A percentile compares a stretch with the other conserved stretches of the same genome.
These are phyloP conservation scores for Sicus ferrugineus DNA, from an alignment of 2,888 invertebrate species.

Conservation along the genomic window DNA sequence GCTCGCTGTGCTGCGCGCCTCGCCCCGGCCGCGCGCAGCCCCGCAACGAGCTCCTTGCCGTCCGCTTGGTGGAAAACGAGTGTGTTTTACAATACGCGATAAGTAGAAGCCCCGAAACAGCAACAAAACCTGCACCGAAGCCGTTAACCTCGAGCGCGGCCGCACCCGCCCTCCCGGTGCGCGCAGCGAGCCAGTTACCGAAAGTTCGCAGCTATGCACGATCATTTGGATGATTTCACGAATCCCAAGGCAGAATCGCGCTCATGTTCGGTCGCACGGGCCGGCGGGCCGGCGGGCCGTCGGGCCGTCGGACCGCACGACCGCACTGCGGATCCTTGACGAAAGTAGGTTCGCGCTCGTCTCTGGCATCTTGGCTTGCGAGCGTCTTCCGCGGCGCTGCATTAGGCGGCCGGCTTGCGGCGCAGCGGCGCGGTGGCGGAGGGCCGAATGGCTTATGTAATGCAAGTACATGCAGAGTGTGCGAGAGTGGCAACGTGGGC, in stretches of 20 bases:
- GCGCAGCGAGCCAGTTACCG: constrained; percentile 53
- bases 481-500: too few relatives aligned
- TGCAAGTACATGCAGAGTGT: not conserved
- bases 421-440: not conserved
- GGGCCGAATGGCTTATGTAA: constrained; percentile 21
- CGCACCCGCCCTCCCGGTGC: constrained; percentile 20
- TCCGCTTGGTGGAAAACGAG: constrained; percentile 27
- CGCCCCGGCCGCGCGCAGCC: not conserved
- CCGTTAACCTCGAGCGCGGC: constrained; percentile 60
- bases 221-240: constrained; percentile 35
- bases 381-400: constrained; percentile 11
- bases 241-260: constrained; percentile 13
- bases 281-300: not conserved
- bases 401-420: constrained; percentile 22
- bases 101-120: constrained; percentile 48
- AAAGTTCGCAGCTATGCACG: constrained; percentile 50
- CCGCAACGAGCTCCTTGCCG: constrained; percentile 3
- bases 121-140: constrained; percentile 59
- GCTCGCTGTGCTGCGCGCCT: constrained; percentile 19
- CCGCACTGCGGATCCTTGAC: constrained; percentile 37
- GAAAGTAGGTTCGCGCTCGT: constrained; percentile 3
- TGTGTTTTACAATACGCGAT: constrained; percentile 24
- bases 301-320: not conserved
- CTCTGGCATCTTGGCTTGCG: not conserved
- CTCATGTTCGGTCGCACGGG: not conserved